Percentiles rank a stretch among this genome's conserved stretches.
Evolutionary conservation across 2,113 vertebrate genomes (phyloP).

Genomic region (sheep (Ovis aries)): ARS-UI_Ramb_v3.0 NC_056055.1:85134501-85135000

Average conservation of each 20-base stretch:
- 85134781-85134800: not conserved
- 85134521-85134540: not conserved
- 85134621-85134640: not conserved
- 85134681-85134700: not conserved
- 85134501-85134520: not conserved
- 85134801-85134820: not conserved
- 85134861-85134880: slow-evolving; percentile 30
- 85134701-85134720: not conserved
- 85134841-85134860: not conserved
- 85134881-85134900: slow-evolving; percentile 20
- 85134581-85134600: not conserved
- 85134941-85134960: slow-evolving; percentile 47
- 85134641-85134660: not conserved
- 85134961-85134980: not conserved
- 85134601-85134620: not conserved
- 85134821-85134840: not conserved
- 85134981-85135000: slow-evolving; percentile 38
- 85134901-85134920: slow-evolving; percentile 26
- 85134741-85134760: not conserved
- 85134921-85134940: slow-evolving; percentile 8
- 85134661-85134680: not conserved
- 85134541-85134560: not conserved
- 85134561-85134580: not conserved
- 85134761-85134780: too few relatives aligned
- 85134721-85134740: not conserved